phyloP scores from a whole-genome alignment of 2,888 invertebrate species.

The Strigamia crassipes region DNA sequence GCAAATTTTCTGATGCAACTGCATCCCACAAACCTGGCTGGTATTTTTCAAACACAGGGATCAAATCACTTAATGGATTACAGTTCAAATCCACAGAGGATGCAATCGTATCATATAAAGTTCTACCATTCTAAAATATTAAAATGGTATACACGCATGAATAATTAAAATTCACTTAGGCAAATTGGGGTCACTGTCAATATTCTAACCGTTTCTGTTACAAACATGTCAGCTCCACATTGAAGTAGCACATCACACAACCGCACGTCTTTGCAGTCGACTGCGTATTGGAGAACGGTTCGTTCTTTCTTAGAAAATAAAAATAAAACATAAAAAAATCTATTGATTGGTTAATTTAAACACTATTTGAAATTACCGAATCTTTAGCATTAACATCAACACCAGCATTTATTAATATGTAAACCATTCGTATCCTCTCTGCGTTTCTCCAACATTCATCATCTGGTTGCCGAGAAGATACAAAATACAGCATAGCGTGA shows the following conservation, averaged over 20 bases:
- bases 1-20: slow-evolving; percentile 47
- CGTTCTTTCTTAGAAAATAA: slow-evolving; percentile 1
- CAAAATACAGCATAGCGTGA: slow-evolving; percentile 27
- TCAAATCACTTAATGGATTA: slow-evolving; percentile 39
- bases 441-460: neutral
- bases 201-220: slow-evolving; percentile 24
- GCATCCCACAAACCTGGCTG: slow-evolving; percentile 51
- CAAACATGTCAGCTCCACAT: slow-evolving; percentile 50
- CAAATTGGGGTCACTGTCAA: neutral
- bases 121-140: slow-evolving; percentile 23
- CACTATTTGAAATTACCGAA: neutral
- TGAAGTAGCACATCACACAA: slow-evolving; percentile 49
- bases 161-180: neutral
- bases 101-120: slow-evolving; percentile 20
- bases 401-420: slow-evolving; percentile 43
- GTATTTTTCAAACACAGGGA: slow-evolving; percentile 24
- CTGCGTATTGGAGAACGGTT: slow-evolving; percentile 37
- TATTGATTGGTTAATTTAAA: neutral
- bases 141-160: neutral
- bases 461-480: neutral
- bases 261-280: neutral
- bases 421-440: slow-evolving; percentile 31
- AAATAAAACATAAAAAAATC: neutral
- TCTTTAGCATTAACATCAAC: slow-evolving; percentile 31
- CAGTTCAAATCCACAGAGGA: slow-evolving; percentile 12